Evolutionary conservation across 2,113 vertebrate species (phyloP).

Genomic region (Hippolais icterina): DNA sequence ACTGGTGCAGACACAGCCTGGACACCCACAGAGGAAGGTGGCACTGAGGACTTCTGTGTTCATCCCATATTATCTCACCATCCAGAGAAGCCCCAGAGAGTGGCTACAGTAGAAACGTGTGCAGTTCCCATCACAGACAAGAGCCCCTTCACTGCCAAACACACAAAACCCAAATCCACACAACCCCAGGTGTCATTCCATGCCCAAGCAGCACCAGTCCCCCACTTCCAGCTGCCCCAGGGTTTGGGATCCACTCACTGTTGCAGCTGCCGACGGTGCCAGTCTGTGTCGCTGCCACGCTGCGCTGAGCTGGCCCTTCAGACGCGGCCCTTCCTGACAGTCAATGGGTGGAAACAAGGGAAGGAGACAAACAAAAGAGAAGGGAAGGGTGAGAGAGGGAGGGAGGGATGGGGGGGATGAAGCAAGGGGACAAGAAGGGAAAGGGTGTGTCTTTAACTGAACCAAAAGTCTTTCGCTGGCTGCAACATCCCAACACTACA

Average conservation of each 20-base stretch:
- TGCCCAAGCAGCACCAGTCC: slow-evolving; percentile 18
- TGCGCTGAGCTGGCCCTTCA: slow-evolving; percentile 72
- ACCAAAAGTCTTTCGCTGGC: background rate
- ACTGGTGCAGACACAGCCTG: background rate
- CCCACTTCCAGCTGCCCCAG: slow-evolving; percentile 39
- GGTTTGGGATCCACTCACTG: slow-evolving; percentile 74
- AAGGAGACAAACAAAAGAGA: slow-evolving; percentile 72
- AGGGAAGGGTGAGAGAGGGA: slow-evolving; percentile 68
- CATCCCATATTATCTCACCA: background rate
- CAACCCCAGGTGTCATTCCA: background rate
- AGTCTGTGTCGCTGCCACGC: slow-evolving; percentile 77
- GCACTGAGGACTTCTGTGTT: background rate
- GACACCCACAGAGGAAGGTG: background rate
- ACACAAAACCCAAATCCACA: background rate
- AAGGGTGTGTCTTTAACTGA: slow-evolving; percentile 54
- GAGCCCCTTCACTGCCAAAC: background rate
- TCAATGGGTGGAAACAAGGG: slow-evolving; percentile 62
- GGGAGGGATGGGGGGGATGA: slow-evolving; percentile 35
- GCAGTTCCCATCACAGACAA: background rate
- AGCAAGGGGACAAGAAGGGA: slow-evolving; percentile 62
- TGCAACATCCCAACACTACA: background rate
- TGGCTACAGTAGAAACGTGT: fast-evolving
- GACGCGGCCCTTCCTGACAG: slow-evolving; percentile 78
- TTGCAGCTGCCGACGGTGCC: slow-evolving; percentile 71
- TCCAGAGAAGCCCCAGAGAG: background rate